Base-by-base conservation (phyloP, 2,888 invertebrate genomes). In the Epinotia ramella region DNA sequence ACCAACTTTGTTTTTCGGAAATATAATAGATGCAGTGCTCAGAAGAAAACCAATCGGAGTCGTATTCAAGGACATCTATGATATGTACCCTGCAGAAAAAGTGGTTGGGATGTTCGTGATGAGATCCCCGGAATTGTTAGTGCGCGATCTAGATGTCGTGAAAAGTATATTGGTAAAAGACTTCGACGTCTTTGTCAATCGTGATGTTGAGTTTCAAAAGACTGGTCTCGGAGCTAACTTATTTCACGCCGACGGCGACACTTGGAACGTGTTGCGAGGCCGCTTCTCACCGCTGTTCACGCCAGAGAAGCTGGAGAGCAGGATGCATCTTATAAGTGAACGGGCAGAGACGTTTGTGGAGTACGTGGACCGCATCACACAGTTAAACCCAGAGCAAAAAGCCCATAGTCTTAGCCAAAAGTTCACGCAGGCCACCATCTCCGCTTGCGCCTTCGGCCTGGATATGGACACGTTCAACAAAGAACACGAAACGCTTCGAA, bases 241-340 rank as follows among this genome's bases (percentile, higher is more conserved):
- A 40, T 57, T 57, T 7, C 56, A 67, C 13, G 53, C 56, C 3
- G 56, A 57, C 18, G 67, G 56, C 7, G 67, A 59, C 13, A 28
- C 28, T 12, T 67, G 67, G 80, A 59, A 59, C 28, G 59, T 68
- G 2, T 69, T 77, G 49, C 72, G 79, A 24, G 75, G 77, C 40
- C 73, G 77, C 40, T 66, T 80, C 28, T 67, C 77, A n/a, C 78
- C 80, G 13, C 73, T 74, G 46, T 80, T 80, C 62, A 78, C 78
- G 12, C 76, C 78, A 1, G 73, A 77, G 16, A 80, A 79, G 73
- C 68, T 78, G 56, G 78, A 73, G 64, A 77, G 73, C 33, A 80
- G 79, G 80, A 77, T 79, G 59, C 57, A 70, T 64, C 59, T 80
- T 11, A 40, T 73, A 40, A 68, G 2, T 44, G 73, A 73, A 56